These are phyloP conservation scores for Protomyctophum bolini DNA, from an alignment of 2,113 vertebrate genomes.

Conservation along the genomic window DNA sequence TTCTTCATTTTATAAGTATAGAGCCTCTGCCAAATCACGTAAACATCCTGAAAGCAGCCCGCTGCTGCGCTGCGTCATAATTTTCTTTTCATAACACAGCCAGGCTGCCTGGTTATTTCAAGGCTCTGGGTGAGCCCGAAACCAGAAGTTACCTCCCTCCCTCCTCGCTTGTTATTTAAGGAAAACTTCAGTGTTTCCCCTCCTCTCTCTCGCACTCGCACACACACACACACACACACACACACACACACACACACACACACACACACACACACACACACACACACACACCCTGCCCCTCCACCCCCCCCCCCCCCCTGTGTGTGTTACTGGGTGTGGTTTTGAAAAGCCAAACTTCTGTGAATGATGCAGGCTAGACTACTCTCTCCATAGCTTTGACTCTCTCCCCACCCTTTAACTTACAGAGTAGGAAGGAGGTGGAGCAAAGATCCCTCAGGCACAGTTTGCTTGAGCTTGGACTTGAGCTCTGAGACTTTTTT, in stretches of 20 bases:
- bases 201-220: conserved; percentile 37
- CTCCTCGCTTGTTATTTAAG: conserved; percentile 76
- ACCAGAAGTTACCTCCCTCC: conserved; percentile 75
- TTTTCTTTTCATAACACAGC: conserved; percentile 57
- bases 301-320: conserved; percentile 39
- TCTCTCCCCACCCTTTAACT: conserved; percentile 76
- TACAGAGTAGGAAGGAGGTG: conserved; percentile 71
- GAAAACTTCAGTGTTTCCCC: conserved; percentile 75
- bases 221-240: not conserved
- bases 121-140: conserved; percentile 65
- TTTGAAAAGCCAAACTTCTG: conserved; percentile 75
- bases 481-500: conserved; percentile 40
- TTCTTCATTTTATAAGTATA: conserved; percentile 37
- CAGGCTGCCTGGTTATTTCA: conserved; percentile 61
- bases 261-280: too few relatives aligned
- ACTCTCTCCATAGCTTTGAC: conserved; percentile 50
- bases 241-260: not conserved
- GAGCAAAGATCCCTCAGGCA: conserved; percentile 58
- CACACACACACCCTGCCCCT: conserved; percentile 11
- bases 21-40: conserved; percentile 50
- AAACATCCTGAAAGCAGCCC: conserved; percentile 68
- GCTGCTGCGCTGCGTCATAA: conserved; percentile 45
- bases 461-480: conserved; percentile 52
- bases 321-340: conserved; percentile 76
- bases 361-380: conserved; percentile 78